These are phyloP conservation scores for Galeopterus variegatus DNA, from an alignment of 2,113 vertebrate genomes.

Conservation along the genomic window DNA sequence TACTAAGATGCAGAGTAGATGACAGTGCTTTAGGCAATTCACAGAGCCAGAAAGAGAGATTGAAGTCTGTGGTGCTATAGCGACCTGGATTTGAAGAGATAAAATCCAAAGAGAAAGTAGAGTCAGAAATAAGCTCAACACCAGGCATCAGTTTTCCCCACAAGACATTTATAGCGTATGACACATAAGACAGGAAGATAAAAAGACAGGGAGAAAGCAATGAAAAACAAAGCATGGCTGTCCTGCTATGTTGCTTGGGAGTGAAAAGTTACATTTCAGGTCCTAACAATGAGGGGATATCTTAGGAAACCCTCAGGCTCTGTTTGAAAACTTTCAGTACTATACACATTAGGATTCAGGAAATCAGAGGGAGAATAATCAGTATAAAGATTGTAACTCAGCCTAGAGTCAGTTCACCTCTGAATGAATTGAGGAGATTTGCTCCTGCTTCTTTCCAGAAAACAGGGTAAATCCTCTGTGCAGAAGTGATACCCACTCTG, in stretches of 20 bases:
- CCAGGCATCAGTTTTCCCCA: not conserved
- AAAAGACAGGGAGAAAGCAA: not conserved
- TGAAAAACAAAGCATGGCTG: not conserved
- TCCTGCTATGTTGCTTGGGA: not conserved
- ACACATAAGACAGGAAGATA: not conserved
- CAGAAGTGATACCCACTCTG: not conserved
- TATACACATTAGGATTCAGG: not conserved
- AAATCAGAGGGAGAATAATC: not conserved
- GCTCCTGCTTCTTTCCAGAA: not conserved
- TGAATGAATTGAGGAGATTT: not conserved
- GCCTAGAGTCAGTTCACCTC: not conserved
- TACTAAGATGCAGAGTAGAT: not conserved
- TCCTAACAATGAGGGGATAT: not conserved
- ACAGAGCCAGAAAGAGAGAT: not conserved
- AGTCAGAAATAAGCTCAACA: not conserved
- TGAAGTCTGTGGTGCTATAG: not conserved
- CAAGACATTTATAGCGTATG: not conserved
- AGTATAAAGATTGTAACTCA: not conserved
- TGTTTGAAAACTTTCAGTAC: not conserved
- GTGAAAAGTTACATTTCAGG: not conserved
- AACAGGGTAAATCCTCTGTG: not conserved
- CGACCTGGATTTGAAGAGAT: not conserved
- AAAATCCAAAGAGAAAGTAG: not conserved
- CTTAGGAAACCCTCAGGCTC: not conserved
- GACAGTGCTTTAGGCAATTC: not conserved